phyloP scores from a whole-genome alignment of 2,113 vertebrate species.

The Climacteris rufus region DNA sequence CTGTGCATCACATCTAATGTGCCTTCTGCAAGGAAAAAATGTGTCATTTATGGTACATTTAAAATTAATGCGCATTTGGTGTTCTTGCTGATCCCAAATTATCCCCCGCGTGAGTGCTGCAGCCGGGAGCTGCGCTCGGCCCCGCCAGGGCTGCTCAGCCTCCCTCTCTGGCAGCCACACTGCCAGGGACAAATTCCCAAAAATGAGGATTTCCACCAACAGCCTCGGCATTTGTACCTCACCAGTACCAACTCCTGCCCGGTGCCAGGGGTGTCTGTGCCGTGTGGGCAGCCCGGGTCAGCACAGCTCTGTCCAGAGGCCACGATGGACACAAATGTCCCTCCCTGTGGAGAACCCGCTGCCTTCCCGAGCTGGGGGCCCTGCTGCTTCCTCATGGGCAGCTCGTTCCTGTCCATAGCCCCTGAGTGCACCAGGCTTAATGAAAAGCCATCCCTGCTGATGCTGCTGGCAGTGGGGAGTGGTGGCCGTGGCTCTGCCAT shows the following conservation, averaged over 20 bases:
- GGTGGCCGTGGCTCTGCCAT: neutral
- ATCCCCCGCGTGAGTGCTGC: rapidly evolving
- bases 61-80: neutral
- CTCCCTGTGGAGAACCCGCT: rapidly evolving
- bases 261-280: neutral
- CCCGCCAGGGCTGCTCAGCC: neutral
- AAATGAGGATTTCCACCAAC: neutral
- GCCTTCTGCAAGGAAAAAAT: neutral
- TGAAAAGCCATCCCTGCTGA: neutral
- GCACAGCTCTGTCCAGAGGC: neutral
- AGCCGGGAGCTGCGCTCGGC: rapidly evolving
- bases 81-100: neutral
- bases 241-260: neutral
- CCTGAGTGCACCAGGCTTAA: neutral
- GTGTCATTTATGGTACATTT: neutral
- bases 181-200: neutral
- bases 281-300: rapidly evolving
- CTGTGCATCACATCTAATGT: neutral
- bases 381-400: neutral
- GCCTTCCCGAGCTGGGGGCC: neutral
- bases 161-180: neutral
- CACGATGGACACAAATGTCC: rapidly evolving
- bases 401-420: neutral
- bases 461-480: rapidly evolving
- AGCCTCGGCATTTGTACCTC: rapidly evolving